Percentiles rank a stretch among this genome's conserved stretches.
Evolutionary conservation across 2,797 vertebrate genomes (phyloP).

Genomic region (Rhinoraja longicauda): DNA sequence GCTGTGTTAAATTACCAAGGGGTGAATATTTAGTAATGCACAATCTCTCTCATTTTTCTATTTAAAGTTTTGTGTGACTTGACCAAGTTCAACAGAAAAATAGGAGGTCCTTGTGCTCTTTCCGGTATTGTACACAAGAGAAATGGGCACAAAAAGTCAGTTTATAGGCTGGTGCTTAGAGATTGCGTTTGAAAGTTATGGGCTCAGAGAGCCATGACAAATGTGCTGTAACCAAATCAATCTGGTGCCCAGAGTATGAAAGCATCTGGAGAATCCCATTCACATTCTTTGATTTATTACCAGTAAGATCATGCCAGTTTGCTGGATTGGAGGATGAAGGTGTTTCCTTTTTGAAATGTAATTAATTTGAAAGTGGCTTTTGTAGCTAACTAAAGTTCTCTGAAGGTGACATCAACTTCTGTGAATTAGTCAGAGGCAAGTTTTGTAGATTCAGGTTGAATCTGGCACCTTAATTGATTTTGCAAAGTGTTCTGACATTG

Average conservation of each 20-base stretch:
- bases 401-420: not conserved
- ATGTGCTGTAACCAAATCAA: not conserved
- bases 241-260: not conserved
- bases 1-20: not conserved
- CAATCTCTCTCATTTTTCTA: not conserved
- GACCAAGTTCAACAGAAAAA: not conserved
- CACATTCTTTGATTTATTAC: not conserved
- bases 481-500: not conserved
- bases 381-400: not conserved
- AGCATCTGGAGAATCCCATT: not conserved
- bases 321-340: not conserved
- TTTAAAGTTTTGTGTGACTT: not conserved
- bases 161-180: not conserved
- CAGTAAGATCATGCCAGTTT: not conserved
- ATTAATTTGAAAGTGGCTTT: conserved; percentile 17
- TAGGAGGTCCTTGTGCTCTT: not conserved
- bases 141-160: not conserved
- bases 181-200: not conserved
- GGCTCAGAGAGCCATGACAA: not conserved
- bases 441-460: not conserved
- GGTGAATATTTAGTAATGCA: not conserved
- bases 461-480: not conserved
- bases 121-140: not conserved
- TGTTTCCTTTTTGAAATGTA: not conserved
- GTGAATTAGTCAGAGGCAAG: not conserved